A percentile compares a stretch with the other conserved stretches of the same genome.
phyloP scores from a whole-genome alignment of 2,113 vertebrate genomes.

The Cepphus grylle region DNA sequence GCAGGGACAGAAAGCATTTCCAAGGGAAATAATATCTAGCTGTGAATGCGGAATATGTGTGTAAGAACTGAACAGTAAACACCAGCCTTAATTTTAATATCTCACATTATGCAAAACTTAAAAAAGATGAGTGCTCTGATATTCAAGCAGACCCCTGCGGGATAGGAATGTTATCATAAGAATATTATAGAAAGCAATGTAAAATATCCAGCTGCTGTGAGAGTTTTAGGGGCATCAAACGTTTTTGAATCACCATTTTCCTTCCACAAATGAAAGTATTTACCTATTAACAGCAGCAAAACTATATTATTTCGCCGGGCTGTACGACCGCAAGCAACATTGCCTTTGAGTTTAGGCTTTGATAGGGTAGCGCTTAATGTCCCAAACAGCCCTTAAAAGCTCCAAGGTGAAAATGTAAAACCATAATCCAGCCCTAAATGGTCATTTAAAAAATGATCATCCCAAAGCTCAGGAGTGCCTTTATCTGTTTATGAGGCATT shows the following conservation, averaged over 20 bases:
- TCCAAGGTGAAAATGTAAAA: conserved; percentile 76
- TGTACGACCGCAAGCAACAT: conserved; percentile 50
- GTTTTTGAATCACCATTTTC: conserved; percentile 67
- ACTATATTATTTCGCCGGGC: conserved; percentile 44
- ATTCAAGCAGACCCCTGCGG: conserved; percentile 43
- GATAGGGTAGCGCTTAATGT: conserved; percentile 67
- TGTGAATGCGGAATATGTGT: conserved; percentile 69
- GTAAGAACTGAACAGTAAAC: conserved; percentile 72
- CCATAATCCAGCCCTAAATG: conserved; percentile 60
- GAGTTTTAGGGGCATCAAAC: conserved; percentile 43
- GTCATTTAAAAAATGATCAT: conserved; percentile 74
- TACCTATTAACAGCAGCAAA: conserved; percentile 68
- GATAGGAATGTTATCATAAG: conserved; percentile 52
- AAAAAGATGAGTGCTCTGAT: conserved; percentile 63
- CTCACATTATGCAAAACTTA: conserved; percentile 71
- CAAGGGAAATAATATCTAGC: conserved; percentile 75
- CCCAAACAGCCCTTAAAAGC: conserved; percentile 73
- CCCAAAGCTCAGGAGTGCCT: conserved; percentile 59
- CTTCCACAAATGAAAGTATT: conserved; percentile 70
- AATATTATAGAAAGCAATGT: conserved; percentile 58
- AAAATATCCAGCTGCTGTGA: conserved; percentile 65
- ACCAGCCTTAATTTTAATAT: conserved; percentile 75
- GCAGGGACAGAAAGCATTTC: conserved; percentile 74
- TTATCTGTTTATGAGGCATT: conserved; percentile 71
- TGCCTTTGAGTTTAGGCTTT: conserved; percentile 65